A percentile compares a stretch with the other conserved stretches of the same genome.
phyloP scores from a whole-genome alignment of 2,113 vertebrate species.

The Halcyon senegalensis region DNA sequence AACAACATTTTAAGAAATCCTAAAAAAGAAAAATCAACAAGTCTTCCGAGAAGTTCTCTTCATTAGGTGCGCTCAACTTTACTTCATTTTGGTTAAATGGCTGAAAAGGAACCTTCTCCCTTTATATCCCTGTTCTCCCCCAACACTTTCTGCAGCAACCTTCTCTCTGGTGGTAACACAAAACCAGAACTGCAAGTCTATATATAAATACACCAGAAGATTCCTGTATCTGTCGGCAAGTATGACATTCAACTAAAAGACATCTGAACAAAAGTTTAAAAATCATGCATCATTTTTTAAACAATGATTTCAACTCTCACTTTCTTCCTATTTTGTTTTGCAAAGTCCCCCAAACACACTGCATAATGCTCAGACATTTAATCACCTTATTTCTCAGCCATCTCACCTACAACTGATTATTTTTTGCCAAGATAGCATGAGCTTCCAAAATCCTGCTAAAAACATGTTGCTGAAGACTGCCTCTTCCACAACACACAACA shows the following conservation, averaged over 20 bases:
- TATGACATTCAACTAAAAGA: background rate
- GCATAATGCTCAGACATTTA: background rate
- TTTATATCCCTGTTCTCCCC: background rate
- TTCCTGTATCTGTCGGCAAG: background rate
- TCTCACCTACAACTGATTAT: background rate
- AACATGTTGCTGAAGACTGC: background rate
- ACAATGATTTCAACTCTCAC: background rate
- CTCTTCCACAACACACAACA: background rate
- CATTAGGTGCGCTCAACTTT: background rate
- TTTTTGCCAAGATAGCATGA: background rate
- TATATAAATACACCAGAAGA: background rate
- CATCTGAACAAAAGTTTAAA: background rate
- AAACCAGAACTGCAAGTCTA: background rate
- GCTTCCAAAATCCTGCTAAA: background rate
- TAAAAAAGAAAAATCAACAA: background rate
- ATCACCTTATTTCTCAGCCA: background rate
- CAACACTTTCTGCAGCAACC: background rate
- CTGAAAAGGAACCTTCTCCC: background rate
- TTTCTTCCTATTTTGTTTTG: background rate
- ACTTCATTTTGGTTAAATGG: background rate
- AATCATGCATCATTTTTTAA: background rate
- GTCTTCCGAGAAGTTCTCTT: background rate
- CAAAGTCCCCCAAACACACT: background rate
- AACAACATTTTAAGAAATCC: background rate
- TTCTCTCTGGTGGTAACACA: background rate